Base-by-base conservation (phyloP, 1,140 invertebrate genomes). In the Probaryconus sp. region DNA sequence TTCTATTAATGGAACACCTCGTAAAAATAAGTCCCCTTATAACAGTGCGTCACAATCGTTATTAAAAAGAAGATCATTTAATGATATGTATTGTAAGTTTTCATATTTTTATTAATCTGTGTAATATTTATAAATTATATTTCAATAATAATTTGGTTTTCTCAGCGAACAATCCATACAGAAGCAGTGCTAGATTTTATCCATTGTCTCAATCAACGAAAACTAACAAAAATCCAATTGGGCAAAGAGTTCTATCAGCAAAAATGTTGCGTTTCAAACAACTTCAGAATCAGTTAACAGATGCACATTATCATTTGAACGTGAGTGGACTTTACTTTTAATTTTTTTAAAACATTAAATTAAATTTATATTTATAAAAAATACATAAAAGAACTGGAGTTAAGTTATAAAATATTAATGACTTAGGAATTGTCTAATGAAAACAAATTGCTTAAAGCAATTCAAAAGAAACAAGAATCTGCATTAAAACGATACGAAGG, bases 201-300 rank as follows among this genome's bases (percentile, higher is more conserved):
- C 64, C 77, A 64, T 9, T 81, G 72, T 43, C 77, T 65, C 78
- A 88, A 53, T 72, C 79, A 30, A 45, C 42, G 13, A 85, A 81
- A 60, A 70, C 76, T 18, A 83, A 80, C 9, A 89, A 88, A 76
- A 89, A 86, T 78, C 81, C 83, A 37, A 89, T 94, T 13, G 88
- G 91, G 14, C 93, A 94, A 81, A 88, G 92, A 17, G 90, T 94
- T 43, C 85, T 93, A 53, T 94, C 93, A 0, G 93, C 93, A 1
- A 93, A 94, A 85, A 90, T 93, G 67, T 86, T 94, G 51, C 89
- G 92, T 18, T 87, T 93, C 1, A 93, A 94, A 79, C 91, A 92
- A 53, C 83, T 94, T 37, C 93, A 94, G 86, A 95, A 94, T 84
- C 93, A 94, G 84, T 79, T 95, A 43, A 90, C 93, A 18, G 93